A percentile compares a stretch with the other conserved stretches of the same genome.
Conservation (phyloP, 2,797 vertebrate species). For the Hippopotamyrus pictus region DNA sequence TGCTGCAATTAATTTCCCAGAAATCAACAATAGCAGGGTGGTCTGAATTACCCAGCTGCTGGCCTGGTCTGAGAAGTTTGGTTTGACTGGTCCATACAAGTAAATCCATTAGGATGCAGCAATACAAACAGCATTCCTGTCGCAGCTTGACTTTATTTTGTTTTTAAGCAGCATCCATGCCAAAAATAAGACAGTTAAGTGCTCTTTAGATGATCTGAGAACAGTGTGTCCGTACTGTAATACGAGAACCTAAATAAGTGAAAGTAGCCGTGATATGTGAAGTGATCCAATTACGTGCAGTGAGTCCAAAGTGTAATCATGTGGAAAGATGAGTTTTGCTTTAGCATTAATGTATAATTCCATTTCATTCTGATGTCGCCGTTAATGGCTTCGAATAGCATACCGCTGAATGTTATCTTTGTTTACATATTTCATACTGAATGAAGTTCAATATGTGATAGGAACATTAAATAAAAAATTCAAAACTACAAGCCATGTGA, state of each 20-base stretch:
- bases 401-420: background rate
- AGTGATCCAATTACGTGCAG: background rate
- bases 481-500: background rate
- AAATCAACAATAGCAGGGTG: background rate
- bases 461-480: background rate
- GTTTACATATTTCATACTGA: background rate
- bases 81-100: background rate
- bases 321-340: background rate
- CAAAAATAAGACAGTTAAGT: background rate
- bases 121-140: background rate
- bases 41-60: background rate
- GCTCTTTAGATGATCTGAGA: background rate
- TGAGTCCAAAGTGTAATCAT: background rate
- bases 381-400: background rate
- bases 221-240: slow-evolving; percentile 14
- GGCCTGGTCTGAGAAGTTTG: background rate
- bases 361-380: background rate
- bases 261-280: background rate
- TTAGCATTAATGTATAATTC: background rate
- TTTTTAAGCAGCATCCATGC: background rate
- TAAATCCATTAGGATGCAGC: background rate
- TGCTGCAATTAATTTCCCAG: background rate
- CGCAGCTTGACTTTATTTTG: background rate
- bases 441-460: background rate
- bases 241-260: slow-evolving; percentile 25